A percentile compares a stretch with the other conserved stretches of the same genome.
phyloP scores from a whole-genome alignment of 1,140 invertebrate species.

The Thaumatotibia leucotreta region DNA sequence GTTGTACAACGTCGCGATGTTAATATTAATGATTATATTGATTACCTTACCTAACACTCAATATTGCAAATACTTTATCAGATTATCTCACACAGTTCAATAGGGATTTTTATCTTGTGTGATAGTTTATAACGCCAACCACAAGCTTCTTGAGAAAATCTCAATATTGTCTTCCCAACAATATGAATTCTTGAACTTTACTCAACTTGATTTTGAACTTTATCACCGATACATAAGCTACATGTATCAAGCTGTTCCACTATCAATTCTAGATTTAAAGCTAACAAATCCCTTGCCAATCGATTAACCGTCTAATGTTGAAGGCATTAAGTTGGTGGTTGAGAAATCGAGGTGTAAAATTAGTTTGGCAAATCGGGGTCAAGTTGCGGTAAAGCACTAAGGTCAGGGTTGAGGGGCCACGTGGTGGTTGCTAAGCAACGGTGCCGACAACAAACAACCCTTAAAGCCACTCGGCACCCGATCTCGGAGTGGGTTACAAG shows the following conservation, averaged over 20 bases:
- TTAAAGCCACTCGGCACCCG: background rate
- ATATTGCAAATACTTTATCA: background rate
- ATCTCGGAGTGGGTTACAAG: background rate
- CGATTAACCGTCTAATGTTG: background rate
- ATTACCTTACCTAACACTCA: too few relatives aligned
- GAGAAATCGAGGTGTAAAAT: background rate
- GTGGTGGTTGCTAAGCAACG: background rate
- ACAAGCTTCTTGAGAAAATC: background rate
- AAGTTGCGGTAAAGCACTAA: background rate
- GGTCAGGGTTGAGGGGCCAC: background rate
- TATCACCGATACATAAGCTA: background rate
- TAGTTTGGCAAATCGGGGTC: background rate
- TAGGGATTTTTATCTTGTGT: background rate
- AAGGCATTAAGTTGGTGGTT: background rate
- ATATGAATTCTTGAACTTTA: background rate
- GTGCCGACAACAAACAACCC: conserved; percentile 6
- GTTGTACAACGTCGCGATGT: too few relatives aligned
- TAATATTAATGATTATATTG: too few relatives aligned
- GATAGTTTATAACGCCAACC: background rate
- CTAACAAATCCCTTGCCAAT: background rate
- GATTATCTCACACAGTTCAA: background rate
- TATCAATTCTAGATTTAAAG: background rate
- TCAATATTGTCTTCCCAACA: conserved; percentile 1
- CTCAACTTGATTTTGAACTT: background rate
- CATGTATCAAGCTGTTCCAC: background rate